Evolutionary conservation across 1,140 invertebrate genomes (phyloP).

Genomic region (Nylanderia fulva): DNA sequence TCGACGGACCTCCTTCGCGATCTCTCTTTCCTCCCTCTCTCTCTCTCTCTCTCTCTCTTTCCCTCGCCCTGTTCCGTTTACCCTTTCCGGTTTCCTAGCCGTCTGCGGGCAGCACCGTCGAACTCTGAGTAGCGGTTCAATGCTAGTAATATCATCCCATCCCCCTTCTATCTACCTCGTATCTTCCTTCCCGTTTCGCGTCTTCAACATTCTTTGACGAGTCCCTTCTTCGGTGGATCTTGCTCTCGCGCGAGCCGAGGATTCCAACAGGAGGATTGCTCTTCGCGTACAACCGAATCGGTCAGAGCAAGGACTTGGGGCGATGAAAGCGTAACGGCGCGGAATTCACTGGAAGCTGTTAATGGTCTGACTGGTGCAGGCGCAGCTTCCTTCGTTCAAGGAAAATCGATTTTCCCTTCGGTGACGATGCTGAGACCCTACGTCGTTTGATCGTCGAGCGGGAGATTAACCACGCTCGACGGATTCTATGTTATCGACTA

Average conservation of each 20-base stretch:
- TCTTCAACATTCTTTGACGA: slow-evolving; percentile 37
- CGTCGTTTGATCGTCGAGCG: slow-evolving; percentile 40
- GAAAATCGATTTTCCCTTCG: slow-evolving; percentile 45
- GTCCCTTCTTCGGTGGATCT: background rate
- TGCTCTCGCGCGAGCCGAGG: background rate
- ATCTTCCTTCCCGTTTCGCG: slow-evolving; percentile 9
- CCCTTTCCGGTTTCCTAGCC: slow-evolving; percentile 72
- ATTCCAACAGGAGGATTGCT: slow-evolving; percentile 10
- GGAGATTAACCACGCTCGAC: slow-evolving; percentile 23
- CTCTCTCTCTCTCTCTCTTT: slow-evolving; percentile 36
- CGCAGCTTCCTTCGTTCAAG: slow-evolving; percentile 39
- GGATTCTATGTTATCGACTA: slow-evolving; percentile 51
- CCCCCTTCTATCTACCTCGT: slow-evolving; percentile 15
- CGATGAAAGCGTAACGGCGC: slow-evolving; percentile 33
- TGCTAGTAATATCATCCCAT: slow-evolving; percentile 71
- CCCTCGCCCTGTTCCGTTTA: slow-evolving; percentile 67
- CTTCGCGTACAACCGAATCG: background rate
- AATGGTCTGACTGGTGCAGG: slow-evolving; percentile 29
- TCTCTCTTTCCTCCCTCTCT: slow-evolving; percentile 26
- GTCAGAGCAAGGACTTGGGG: background rate
- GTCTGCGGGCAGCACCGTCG: slow-evolving; percentile 79
- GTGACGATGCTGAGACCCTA: background rate
- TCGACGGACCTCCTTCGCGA: background rate
- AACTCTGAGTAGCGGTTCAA: slow-evolving; percentile 81
- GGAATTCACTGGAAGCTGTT: slow-evolving; percentile 30